phyloP scores from a whole-genome alignment of 92 coral and sea anemone genomes.

The Porites rus region DNA sequence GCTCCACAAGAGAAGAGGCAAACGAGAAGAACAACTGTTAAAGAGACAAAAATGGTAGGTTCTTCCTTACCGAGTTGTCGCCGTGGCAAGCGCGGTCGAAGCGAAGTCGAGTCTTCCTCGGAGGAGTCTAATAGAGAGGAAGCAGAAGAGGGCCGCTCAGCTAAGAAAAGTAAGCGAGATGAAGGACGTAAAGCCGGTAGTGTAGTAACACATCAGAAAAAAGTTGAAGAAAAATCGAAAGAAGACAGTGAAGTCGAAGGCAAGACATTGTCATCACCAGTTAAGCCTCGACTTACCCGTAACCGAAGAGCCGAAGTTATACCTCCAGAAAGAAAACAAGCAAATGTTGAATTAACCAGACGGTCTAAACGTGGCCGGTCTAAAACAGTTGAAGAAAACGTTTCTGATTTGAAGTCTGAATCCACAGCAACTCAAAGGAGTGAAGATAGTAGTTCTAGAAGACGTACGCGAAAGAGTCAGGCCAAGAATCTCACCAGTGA shows the following conservation, averaged over 20 bases:
- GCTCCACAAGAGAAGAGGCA: neutral
- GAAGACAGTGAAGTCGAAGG: neutral
- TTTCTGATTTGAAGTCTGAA: neutral
- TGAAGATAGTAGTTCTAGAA: neutral
- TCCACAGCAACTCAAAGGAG: neutral
- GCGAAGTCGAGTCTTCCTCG: neutral
- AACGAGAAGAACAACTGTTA: neutral
- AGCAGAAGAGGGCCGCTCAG: neutral
- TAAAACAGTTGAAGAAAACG: neutral
- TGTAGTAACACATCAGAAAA: neutral
- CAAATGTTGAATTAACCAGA: neutral
- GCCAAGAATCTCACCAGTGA: neutral
- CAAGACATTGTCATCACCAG: neutral
- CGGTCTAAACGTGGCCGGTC: constrained; percentile 7
- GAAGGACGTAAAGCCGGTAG: neutral
- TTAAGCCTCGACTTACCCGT: neutral
- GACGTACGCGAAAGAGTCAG: neutral
- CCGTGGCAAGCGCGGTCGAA: constrained; percentile 2
- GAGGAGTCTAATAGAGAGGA: neutral
- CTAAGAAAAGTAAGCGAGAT: neutral
- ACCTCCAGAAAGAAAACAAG: neutral
- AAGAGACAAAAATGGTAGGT: neutral
- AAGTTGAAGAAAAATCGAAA: neutral
- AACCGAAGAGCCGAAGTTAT: constrained; percentile 1
- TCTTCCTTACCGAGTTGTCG: constrained; percentile 6